Conservation (phyloP, 2,113 vertebrate species). For the Poicephalus meyeri region DNA sequence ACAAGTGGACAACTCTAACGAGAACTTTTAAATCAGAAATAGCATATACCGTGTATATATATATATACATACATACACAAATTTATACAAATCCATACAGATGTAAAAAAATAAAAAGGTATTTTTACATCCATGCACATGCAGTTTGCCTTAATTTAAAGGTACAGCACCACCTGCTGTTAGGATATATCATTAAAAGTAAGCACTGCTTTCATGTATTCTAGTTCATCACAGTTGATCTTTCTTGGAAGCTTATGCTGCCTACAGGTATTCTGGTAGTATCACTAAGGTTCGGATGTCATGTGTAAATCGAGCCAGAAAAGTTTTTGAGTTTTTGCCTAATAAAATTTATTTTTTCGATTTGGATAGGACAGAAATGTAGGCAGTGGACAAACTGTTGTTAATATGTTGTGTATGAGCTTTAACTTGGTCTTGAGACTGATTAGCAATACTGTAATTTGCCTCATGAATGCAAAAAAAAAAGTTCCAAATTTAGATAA, state of each 20-base stretch:
- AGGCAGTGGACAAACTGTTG: neutral
- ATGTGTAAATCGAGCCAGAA: neutral
- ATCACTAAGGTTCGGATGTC: neutral
- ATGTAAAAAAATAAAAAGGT: neutral
- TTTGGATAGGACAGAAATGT: neutral
- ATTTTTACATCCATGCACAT: fast-evolving
- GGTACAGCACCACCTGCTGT: conserved; percentile 42
- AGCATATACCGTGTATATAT: neutral
- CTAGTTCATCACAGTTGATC: fast-evolving
- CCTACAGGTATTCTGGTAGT: too few relatives aligned
- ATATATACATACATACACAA: neutral
- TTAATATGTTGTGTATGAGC: neutral
- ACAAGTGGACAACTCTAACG: neutral
- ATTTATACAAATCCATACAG: neutral
- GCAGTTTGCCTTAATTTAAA: neutral
- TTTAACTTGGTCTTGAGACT: neutral
- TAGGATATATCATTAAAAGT: neutral
- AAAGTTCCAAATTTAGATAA: neutral
- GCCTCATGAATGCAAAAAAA: neutral
- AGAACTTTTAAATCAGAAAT: neutral
- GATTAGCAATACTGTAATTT: neutral
- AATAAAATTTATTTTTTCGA: neutral
- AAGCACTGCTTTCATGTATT: fast-evolving
- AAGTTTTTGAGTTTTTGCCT: neutral
- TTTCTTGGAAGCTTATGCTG: neutral